phyloP scores from a whole-genome alignment of 2,113 vertebrate species.

The Pygoscelis adeliae region DNA sequence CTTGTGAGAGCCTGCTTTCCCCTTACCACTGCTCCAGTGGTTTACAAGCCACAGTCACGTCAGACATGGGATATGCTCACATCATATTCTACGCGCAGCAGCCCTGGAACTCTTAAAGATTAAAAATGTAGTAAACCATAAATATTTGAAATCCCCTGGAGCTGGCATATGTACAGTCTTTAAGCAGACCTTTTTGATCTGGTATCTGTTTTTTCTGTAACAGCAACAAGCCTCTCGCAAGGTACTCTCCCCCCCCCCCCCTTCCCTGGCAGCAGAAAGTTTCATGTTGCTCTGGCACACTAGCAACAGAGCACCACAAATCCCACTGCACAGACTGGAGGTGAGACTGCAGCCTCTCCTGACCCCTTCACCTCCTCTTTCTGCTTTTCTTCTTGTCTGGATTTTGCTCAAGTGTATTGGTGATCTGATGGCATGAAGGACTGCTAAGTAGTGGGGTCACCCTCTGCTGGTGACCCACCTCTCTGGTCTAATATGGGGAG shows the following conservation, averaged over 20 bases:
- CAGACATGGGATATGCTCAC: neutral
- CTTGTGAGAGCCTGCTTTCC: neutral
- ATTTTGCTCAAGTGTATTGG: neutral
- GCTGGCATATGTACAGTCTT: conserved; percentile 77
- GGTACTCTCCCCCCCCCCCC: neutral
- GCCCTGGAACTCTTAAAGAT: conserved; percentile 71
- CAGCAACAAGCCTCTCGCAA: conserved; percentile 2
- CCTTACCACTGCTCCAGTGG: neutral
- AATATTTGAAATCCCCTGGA: conserved; percentile 82
- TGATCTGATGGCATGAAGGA: neutral
- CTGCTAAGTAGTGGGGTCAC: no score
- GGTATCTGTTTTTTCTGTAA: conserved; percentile 64
- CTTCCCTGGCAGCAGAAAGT: neutral
- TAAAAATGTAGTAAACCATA: conserved; percentile 80
- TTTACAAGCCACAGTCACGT: neutral
- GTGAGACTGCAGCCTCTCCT: neutral
- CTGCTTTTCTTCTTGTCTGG: neutral
- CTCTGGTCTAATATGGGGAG: neutral
- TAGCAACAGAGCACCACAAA: neutral
- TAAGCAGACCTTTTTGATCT: conserved; percentile 78
- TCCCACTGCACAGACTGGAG: neutral
- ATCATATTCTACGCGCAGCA: conserved; percentile 4
- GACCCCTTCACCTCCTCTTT: neutral
- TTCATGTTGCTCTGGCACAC: neutral
- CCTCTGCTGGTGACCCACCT: neutral